phyloP scores from a whole-genome alignment of 2,888 invertebrate species.

The Pachliopta kotzebuea region DNA sequence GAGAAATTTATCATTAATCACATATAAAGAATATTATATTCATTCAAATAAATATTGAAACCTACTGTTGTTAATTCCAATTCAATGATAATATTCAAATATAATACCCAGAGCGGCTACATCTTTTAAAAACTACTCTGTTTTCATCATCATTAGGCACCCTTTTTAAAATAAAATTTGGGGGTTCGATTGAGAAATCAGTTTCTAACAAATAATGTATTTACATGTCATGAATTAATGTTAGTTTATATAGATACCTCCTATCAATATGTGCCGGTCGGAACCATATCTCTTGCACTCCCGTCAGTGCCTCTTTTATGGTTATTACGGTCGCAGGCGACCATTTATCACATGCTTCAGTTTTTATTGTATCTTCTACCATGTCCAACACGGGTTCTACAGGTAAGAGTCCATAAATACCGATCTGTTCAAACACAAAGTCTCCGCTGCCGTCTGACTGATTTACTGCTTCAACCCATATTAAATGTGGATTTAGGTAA shows the following conservation, averaged over 20 bases:
- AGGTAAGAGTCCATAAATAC: slow-evolving; percentile 59
- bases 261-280: slow-evolving; percentile 48
- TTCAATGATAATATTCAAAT: too few relatives aligned
- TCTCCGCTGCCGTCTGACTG: slow-evolving; percentile 31
- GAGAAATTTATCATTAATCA: too few relatives aligned
- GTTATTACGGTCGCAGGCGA: slow-evolving; percentile 43
- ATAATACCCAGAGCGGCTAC: too few relatives aligned
- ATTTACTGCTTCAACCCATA: slow-evolving; percentile 53
- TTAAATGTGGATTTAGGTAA: slow-evolving; percentile 57
- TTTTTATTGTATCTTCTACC: slow-evolving; percentile 37
- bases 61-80: too few relatives aligned
- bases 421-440: slow-evolving; percentile 57
- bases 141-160: too few relatives aligned
- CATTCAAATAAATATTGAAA: too few relatives aligned
- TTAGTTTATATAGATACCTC: slow-evolving; percentile 40
- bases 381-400: slow-evolving; percentile 41
- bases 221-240: too few relatives aligned
- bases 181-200: too few relatives aligned
- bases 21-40: too few relatives aligned
- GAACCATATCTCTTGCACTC: slow-evolving; percentile 50
- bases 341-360: slow-evolving; percentile 46
- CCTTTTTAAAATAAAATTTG: too few relatives aligned
- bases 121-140: too few relatives aligned
- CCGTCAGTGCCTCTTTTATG: slow-evolving; percentile 43
- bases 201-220: too few relatives aligned